Base-by-base conservation (phyloP, 2,113 vertebrate species). In the Seriola dumerili region DNA sequence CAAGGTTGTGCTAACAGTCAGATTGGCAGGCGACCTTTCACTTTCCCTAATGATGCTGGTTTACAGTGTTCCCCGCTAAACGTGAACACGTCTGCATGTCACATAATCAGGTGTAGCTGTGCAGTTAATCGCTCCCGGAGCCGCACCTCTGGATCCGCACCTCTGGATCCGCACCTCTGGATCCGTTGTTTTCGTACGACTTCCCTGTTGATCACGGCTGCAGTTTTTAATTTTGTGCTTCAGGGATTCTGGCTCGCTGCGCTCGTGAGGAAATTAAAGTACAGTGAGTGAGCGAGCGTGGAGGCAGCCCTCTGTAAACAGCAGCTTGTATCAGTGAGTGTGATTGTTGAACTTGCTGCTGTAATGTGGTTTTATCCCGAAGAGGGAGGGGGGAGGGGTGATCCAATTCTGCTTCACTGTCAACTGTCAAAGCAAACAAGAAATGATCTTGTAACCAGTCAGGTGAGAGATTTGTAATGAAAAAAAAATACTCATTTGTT, bases 221-320 rank as follows among this genome's bases (percentile, higher is more conserved):
- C 58, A 54, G 61, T 64, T 85, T 88, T 85, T 70, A 69, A 85
- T 89, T 86, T 86, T 76, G 61, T 68, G 70, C 85, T 55, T 83
- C 66, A 74, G 75, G 71, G 80, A 72, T 57, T 75, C 59, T 55
- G 83, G 66, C 81, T 75, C 36, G 16, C 55, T 55, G 10, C 19
- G 21, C 72, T 61, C 3, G 42, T 46, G 78, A 80, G 42, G 65
- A 84, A 84, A 84, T 72, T 25, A 77, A 84, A 76, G 64, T 57
- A 0, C 48, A 68, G 65, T 14, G 50, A 38, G 32, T 4, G 40
- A 42, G 55, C 10, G 0, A 40, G 54, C 12, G 0, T 66, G 17
- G 13, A 70, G 58, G 71, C 80, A 8, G 14, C 66, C 23, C 12
- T 10, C 25, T 54, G 72, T 72, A 85, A 80, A 83, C 83, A 70